Conservation (phyloP, 1,140 invertebrate species). For the Globodera ellingtonae region DNA sequence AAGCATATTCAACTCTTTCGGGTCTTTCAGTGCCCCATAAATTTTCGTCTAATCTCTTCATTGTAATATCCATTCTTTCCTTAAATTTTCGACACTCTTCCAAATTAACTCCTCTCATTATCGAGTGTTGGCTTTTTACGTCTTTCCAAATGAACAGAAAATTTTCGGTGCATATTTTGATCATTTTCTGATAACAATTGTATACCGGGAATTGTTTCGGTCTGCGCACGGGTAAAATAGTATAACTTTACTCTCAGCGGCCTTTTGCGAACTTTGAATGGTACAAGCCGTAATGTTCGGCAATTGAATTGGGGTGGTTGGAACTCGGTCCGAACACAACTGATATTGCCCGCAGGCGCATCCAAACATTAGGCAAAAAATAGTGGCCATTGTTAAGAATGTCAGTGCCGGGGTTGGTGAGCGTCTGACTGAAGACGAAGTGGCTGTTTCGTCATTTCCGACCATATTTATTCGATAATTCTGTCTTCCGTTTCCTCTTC, state of each 20-base stretch:
- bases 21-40: background rate
- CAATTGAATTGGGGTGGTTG: background rate
- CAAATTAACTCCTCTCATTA: background rate
- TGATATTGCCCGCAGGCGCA: background rate
- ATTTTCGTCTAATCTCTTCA: background rate
- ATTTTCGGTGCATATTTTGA: background rate
- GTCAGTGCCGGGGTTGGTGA: background rate
- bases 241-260: background rate
- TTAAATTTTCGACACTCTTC: background rate
- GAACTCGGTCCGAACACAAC: background rate
- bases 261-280: background rate
- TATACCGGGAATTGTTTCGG: background rate
- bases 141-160: background rate
- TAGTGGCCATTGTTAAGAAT: background rate
- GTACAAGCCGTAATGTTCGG: background rate
- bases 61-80: background rate
- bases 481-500: background rate
- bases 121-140: background rate
- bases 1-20: background rate
- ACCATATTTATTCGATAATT: background rate
- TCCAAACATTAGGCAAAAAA: background rate
- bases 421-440: background rate
- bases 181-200: background rate
- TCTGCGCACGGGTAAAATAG: background rate
- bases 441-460: background rate